These are phyloP conservation scores for Acholoe squamosa DNA, from an alignment of 2,888 invertebrate species.

Conservation along the genomic window DNA sequence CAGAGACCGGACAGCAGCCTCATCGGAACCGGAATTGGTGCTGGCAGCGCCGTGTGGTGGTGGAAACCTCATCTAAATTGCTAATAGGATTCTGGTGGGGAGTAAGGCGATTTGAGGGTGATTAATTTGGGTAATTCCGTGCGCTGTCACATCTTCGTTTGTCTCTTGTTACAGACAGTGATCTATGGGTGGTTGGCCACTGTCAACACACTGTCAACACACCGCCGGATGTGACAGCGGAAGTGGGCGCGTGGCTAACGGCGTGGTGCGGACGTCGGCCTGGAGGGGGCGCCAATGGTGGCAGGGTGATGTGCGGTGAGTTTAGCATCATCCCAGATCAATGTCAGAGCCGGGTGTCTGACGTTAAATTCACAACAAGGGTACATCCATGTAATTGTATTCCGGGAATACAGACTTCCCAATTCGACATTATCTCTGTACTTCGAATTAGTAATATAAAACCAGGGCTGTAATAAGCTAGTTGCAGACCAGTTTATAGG, in stretches of 20 bases:
- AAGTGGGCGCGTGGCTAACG: constrained; percentile 5
- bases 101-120: constrained; percentile 41
- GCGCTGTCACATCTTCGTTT: constrained; percentile 36
- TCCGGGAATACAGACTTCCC: too few species aligned
- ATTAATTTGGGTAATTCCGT: constrained; percentile 43
- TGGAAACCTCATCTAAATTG: constrained; percentile 42
- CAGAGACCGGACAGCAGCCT: neutral
- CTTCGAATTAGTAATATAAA: too few species aligned
- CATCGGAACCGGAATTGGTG: constrained; percentile 29
- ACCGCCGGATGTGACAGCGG: neutral
- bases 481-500: too few species aligned
- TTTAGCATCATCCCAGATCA: too few species aligned
- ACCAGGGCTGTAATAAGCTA: too few species aligned
- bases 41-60: neutral
- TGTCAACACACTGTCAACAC: neutral
- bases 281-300: neutral
- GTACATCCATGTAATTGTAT: too few species aligned
- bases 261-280: neutral
- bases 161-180: constrained; percentile 47
- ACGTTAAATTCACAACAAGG: too few species aligned
- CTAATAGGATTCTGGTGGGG: constrained; percentile 31
- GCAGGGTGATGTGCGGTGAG: too few species aligned
- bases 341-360: too few species aligned
- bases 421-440: too few species aligned
- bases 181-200: neutral